Evolutionary conservation across 2,113 vertebrate genomes (phyloP).

Genomic region (Callorhinus ursinus): DNA sequence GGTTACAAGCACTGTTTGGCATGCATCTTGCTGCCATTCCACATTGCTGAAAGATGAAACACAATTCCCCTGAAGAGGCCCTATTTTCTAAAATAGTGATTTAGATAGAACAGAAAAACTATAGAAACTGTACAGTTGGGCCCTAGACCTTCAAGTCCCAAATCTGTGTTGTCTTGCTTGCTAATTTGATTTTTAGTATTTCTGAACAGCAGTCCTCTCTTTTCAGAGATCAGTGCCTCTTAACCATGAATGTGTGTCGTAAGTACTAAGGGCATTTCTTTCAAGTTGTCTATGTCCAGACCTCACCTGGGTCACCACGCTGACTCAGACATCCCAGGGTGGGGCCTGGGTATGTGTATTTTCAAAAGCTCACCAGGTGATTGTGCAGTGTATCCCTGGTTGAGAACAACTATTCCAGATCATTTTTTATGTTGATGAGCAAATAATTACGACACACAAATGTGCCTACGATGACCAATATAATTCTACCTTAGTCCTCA

Average conservation of each 20-base stretch:
- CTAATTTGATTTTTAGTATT: neutral
- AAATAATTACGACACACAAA: neutral
- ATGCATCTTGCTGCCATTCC: neutral
- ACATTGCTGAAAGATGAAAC: slow-evolving; percentile 13
- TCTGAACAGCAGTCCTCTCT: neutral
- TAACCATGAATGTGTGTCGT: neutral
- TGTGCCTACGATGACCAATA: neutral
- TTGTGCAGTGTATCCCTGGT: neutral
- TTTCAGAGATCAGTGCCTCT: neutral
- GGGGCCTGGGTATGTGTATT: neutral
- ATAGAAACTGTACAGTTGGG: neutral
- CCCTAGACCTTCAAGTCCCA: neutral
- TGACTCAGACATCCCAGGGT: neutral
- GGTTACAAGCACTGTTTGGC: neutral
- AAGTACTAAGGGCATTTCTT: neutral
- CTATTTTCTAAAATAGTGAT: slow-evolving; percentile 48
- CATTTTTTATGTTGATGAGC: neutral
- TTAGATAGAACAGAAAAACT: neutral
- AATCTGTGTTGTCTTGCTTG: neutral
- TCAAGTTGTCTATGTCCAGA: neutral
- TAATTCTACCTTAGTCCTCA: neutral
- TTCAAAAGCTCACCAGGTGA: neutral
- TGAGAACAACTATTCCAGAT: neutral
- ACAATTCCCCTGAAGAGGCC: neutral
- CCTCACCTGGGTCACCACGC: neutral